A percentile compares a stretch with the other conserved stretches of the same genome.
These are phyloP conservation scores for Camponotus fellah DNA, from an alignment of 2,888 invertebrate species.

Conservation along the genomic window DNA sequence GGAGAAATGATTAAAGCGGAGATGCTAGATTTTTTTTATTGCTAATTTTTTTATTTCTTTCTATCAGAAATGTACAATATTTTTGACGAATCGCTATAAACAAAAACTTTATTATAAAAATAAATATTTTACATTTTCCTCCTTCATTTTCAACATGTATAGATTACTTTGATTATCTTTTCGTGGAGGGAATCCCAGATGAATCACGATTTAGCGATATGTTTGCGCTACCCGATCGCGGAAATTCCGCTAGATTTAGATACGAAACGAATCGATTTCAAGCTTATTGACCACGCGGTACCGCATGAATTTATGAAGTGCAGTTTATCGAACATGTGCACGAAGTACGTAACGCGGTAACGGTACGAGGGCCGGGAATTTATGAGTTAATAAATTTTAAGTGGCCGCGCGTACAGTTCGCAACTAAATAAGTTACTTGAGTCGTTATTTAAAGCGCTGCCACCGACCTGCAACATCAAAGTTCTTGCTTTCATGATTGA, in stretches of 20 bases:
- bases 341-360: constrained; percentile 37
- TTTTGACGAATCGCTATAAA: background rate
- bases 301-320: constrained; percentile 48
- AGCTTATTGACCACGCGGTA: constrained; percentile 35
- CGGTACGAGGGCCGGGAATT: constrained; percentile 36
- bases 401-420: constrained; percentile 11
- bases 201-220: constrained; percentile 34
- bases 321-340: constrained; percentile 34
- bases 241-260: constrained; percentile 39
- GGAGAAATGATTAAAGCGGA: constrained; percentile 1
- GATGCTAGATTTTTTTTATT: background rate
- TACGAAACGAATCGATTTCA: constrained; percentile 29
- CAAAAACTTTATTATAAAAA: background rate
- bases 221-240: background rate
- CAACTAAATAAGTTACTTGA: constrained; percentile 42
- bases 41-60: background rate
- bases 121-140: background rate
- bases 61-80: background rate
- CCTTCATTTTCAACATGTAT: background rate
- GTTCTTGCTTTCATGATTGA: constrained; percentile 7
- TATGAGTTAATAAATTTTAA: constrained; percentile 58
- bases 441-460: background rate
- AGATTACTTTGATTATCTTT: background rate
- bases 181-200: constrained; percentile 27
- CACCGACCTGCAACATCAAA: background rate